These are phyloP conservation scores for Drosophila aff. DNA, from an alignment of 1,140 invertebrate species.

Conservation along the genomic window DNA sequence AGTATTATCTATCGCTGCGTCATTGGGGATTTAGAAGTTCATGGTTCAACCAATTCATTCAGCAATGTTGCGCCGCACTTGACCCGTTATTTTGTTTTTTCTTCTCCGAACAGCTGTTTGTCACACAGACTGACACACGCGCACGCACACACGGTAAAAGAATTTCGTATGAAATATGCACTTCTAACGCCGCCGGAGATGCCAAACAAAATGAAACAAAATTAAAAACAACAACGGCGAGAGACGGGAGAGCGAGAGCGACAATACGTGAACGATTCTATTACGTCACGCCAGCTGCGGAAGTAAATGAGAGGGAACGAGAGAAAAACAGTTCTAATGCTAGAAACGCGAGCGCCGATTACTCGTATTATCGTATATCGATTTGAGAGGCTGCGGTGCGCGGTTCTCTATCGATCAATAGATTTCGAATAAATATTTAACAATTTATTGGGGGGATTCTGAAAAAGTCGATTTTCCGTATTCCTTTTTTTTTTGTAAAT, in stretches of 20 bases:
- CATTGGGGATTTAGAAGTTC: constrained; percentile 18
- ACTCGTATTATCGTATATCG: constrained; percentile 11
- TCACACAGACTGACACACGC: not conserved
- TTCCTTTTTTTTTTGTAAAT: not conserved
- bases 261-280: constrained; percentile 4
- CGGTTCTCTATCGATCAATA: not conserved
- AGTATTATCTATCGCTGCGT: constrained; percentile 32
- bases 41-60: constrained; percentile 12
- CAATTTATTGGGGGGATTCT: not conserved
- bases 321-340: constrained; percentile 16
- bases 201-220: constrained; percentile 31
- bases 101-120: constrained; percentile 27
- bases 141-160: constrained; percentile 2
- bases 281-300: constrained; percentile 24
- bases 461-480: not conserved
- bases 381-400: not conserved
- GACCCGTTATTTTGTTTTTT: constrained; percentile 3
- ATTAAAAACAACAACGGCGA: constrained; percentile 18
- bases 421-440: not conserved
- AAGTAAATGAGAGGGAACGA: not conserved
- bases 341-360: constrained; percentile 2
- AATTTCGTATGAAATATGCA: constrained; percentile 3
- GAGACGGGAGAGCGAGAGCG: constrained; percentile 9
- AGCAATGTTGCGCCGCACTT: constrained; percentile 1
- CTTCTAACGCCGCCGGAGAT: constrained; percentile 38